Conservation (phyloP, 2,113 vertebrate species). For the Hyperopisus bebe region DNA sequence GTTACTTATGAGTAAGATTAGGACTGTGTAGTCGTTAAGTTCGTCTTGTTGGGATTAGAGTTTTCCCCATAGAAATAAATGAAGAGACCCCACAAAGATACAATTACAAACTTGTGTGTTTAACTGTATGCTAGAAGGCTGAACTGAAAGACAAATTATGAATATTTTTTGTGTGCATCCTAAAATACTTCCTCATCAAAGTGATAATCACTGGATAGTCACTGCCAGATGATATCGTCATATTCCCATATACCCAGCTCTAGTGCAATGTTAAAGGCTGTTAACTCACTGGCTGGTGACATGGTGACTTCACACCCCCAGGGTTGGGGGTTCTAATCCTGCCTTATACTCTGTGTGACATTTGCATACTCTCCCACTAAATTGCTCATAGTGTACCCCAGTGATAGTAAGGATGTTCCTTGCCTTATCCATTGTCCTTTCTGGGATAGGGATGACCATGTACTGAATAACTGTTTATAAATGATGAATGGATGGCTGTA, state of each 20-base stretch:
- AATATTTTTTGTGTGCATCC: background rate
- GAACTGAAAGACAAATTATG: background rate
- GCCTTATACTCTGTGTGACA: background rate
- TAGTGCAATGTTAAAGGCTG: background rate
- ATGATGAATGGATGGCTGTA: background rate
- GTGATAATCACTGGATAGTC: background rate
- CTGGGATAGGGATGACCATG: background rate
- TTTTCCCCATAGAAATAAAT: too few relatives aligned
- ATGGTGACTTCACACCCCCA: background rate
- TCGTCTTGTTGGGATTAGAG: too few relatives aligned
- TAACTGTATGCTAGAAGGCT: too few relatives aligned
- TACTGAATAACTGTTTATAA: background rate
- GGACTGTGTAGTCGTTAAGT: too few relatives aligned
- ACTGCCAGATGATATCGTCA: background rate
- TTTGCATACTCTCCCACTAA: background rate
- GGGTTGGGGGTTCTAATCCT: background rate
- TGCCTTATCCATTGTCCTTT: background rate
- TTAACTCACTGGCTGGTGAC: background rate
- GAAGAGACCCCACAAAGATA: too few relatives aligned
- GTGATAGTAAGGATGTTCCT: background rate
- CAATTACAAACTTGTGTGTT: too few relatives aligned
- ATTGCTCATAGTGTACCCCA: background rate
- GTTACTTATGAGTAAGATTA: too few relatives aligned
- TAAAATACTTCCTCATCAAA: background rate
- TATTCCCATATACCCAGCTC: background rate